Conservation (phyloP, 2,113 vertebrate genomes). For the Ceuthmochares aereus region DNA sequence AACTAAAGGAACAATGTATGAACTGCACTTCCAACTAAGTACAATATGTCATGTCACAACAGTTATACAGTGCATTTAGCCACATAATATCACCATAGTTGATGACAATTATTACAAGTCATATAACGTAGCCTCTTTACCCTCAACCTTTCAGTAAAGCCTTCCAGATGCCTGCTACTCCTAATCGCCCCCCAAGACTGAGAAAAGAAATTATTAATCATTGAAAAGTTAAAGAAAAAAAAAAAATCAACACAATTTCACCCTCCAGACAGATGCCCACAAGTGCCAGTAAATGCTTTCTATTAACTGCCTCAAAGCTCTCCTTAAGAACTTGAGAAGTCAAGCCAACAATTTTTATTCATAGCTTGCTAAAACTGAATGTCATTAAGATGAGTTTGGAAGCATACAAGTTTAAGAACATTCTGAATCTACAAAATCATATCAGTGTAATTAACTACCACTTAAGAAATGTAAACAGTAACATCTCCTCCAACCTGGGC, state of each 20-base stretch:
- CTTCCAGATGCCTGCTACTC: background rate
- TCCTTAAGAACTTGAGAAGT: background rate
- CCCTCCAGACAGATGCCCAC: background rate
- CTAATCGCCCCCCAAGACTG: background rate
- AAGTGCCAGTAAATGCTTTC: background rate
- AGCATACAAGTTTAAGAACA: background rate
- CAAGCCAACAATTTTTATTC: background rate
- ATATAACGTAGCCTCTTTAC: background rate
- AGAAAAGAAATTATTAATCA: background rate
- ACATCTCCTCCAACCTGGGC: rapidly evolving
- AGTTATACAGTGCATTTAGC: background rate
- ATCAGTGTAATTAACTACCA: background rate
- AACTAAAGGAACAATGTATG: background rate
- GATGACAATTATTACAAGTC: background rate
- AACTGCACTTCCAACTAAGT: background rate
- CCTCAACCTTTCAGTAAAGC: background rate
- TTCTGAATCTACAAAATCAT: background rate
- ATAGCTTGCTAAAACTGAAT: background rate
- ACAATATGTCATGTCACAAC: background rate
- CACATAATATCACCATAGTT: background rate
- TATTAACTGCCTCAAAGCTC: background rate
- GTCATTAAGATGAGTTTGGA: background rate
- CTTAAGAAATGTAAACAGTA: background rate
- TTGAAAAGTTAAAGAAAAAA: background rate
- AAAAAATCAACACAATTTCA: background rate